A percentile compares a stretch with the other conserved stretches of the same genome.
Evolutionary conservation across 1,140 invertebrate species (phyloP).

Genomic region (Caenorhabditis inopinata): DNA sequence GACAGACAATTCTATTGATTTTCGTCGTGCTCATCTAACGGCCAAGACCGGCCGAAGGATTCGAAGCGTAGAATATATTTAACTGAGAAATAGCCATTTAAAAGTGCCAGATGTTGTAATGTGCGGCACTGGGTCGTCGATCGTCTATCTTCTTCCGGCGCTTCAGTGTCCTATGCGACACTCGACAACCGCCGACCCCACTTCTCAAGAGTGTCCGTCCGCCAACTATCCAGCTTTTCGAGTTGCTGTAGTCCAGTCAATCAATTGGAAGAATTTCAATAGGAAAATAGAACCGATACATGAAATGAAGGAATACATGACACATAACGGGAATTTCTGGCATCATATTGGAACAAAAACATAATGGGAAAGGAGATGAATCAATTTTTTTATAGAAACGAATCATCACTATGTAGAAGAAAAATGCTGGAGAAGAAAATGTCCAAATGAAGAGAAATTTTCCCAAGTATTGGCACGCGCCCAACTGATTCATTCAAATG

Average conservation of each 20-base stretch:
- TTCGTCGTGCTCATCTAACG: background rate
- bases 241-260: background rate
- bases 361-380: background rate
- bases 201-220: constrained; percentile 23
- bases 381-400: background rate
- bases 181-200: background rate
- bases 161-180: background rate
- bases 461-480: background rate
- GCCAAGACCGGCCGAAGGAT: no score
- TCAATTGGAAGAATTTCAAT: background rate
- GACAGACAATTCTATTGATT: background rate
- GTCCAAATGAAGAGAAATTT: background rate
- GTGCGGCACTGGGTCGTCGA: constrained; percentile 16
- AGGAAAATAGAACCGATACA: background rate
- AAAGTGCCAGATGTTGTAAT: constrained; percentile 25
- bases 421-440: background rate
- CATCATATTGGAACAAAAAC: constrained; percentile 10
- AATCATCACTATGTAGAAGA: background rate
- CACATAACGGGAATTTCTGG: background rate
- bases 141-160: constrained; percentile 7
- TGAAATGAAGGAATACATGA: background rate
- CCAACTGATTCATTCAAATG: constrained; percentile 26
- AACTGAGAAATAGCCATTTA: background rate
- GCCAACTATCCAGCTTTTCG: background rate
- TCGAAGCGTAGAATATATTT: background rate